phyloP scores from a whole-genome alignment of 2,888 invertebrate species.

The Disparrhopalites patrizii region DNA sequence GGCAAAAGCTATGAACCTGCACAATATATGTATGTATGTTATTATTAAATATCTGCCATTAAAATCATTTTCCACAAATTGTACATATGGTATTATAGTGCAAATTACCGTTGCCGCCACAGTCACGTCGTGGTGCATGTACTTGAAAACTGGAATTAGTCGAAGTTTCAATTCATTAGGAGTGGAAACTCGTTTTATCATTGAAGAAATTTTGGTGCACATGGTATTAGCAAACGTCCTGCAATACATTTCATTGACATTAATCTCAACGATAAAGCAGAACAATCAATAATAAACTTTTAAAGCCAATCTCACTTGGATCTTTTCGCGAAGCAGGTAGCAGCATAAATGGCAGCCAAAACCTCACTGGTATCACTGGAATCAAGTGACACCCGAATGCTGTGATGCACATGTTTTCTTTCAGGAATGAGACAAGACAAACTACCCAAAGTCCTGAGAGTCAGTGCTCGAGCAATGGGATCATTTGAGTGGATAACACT shows the following conservation, averaged over 20 bases:
- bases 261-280: slow-evolving; percentile 1
- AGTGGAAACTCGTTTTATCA: slow-evolving; percentile 89
- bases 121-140: slow-evolving; percentile 82
- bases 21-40: slow-evolving; percentile 12
- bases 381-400: slow-evolving; percentile 83
- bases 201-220: slow-evolving; percentile 90
- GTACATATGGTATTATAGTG: too few relatives aligned
- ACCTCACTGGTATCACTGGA: slow-evolving; percentile 95
- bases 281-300: not conserved
- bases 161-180: slow-evolving; percentile 87
- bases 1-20: slow-evolving; percentile 70
- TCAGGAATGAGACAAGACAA: slow-evolving; percentile 91
- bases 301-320: slow-evolving; percentile 63
- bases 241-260: slow-evolving; percentile 27
- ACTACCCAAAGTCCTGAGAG: slow-evolving; percentile 82
- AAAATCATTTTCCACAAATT: too few relatives aligned
- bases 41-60: slow-evolving; percentile 3
- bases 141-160: slow-evolving; percentile 82
- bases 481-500: slow-evolving; percentile 96
- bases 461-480: slow-evolving; percentile 87
- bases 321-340: slow-evolving; percentile 88
- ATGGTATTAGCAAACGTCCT: slow-evolving; percentile 93
- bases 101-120: slow-evolving; percentile 69
- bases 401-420: slow-evolving; percentile 90
- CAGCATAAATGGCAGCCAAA: slow-evolving; percentile 92